Evolutionary conservation across 2,113 vertebrate genomes (phyloP), one percentile per base, ranked within the genome.

Genomic region (Agapornis roseicollis): DNA sequence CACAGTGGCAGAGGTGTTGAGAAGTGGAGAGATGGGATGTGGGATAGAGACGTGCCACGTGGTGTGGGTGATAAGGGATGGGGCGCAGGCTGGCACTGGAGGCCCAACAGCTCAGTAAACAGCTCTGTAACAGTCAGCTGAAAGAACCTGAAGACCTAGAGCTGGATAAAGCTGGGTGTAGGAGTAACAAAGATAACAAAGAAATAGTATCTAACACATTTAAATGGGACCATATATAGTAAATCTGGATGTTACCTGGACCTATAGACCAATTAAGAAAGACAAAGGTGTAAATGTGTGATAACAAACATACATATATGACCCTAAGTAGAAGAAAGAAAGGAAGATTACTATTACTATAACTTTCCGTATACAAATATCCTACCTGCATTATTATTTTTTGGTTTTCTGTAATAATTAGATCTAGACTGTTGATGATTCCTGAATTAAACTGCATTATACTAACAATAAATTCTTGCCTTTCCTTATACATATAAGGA

Each of bases 1-100:
- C 33, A 9, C 1, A 1, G 25, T 28, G 31, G 61, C 1, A 3
- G 49, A 25, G 33, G 33, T 2, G 0, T 18, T 31, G n/a, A 52
- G 61, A 46, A 84, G 42, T 18, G 13, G 84, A 53, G 63, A 33
- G 17, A 6, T 0, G 11, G 37, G 49, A 20, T 29, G 37, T 2
- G 1, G 29, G 0, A 0, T 5, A 58, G 37, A 80, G 49, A 19
- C 0, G 0, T 11, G 22, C 41, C 29, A 42, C 18, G 25, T 42
- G 22, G 9, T 8, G 13, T 56, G 46, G 10, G 14, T 12, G n/a
- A 12, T 39, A 50, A 35, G 20, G 58, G 22, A 17, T 41, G 33
- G 12, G 20, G 23, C 64, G 29, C 28, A 20, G 74, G 20, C 46
- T 61, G 74, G 31, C 69, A 66, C n/a, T 16, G 46, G 27, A 44